A percentile compares a stretch with the other conserved stretches of the same genome.
Evolutionary conservation across 2,888 invertebrate species (phyloP).

Genomic region (Carpatolechia fugitivella): DNA sequence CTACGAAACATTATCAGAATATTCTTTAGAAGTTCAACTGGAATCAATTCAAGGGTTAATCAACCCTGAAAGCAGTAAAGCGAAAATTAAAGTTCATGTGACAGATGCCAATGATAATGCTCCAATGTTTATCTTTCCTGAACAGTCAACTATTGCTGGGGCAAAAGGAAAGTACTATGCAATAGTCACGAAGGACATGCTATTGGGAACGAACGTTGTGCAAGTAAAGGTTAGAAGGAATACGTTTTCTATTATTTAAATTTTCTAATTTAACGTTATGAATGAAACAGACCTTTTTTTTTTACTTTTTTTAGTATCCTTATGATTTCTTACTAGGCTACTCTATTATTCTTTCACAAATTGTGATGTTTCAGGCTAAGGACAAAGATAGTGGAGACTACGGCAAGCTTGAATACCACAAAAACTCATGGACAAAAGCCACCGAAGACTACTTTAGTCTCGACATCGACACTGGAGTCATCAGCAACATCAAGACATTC

Average conservation of each 20-base stretch:
- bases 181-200: conserved; percentile 85
- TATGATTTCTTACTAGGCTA: too few species aligned
- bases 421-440: conserved; percentile 68
- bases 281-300: too few species aligned
- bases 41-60: conserved; percentile 90
- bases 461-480: conserved; percentile 85
- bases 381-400: conserved; percentile 92
- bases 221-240: conserved; percentile 82
- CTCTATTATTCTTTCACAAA: too few species aligned
- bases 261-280: too few species aligned
- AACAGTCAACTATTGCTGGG: conserved; percentile 71
- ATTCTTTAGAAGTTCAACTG: conserved; percentile 86
- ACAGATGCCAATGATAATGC: conserved; percentile 94
- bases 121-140: conserved; percentile 88
- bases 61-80: conserved; percentile 86
- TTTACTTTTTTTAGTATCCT: too few species aligned
- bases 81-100: conserved; percentile 89
- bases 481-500: conserved; percentile 86
- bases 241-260: not conserved
- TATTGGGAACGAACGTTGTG: conserved; percentile 86
- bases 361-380: conserved; percentile 78
- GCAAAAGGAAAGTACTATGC: conserved; percentile 88
- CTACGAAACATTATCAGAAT: conserved; percentile 86
- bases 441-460: conserved; percentile 85
- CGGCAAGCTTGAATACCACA: conserved; percentile 87